Evolutionary conservation across 2,113 vertebrate genomes (phyloP), one percentile per base, ranked within the genome.

Genomic region (Dicerorhinus sumatrensis): DNA sequence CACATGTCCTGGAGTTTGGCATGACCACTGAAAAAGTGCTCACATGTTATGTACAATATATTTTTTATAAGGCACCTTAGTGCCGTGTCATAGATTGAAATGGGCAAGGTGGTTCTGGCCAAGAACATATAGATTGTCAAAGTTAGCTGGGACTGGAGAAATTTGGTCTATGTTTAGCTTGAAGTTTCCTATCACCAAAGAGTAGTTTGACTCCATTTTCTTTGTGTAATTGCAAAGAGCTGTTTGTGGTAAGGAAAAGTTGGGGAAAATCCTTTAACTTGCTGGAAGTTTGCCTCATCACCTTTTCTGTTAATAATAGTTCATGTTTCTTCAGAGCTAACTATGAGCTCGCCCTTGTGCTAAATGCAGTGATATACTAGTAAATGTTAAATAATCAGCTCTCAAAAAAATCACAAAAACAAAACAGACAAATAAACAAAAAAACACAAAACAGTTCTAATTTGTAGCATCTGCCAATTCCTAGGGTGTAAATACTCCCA

Each of bases 121-220:
- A 62, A 79, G 89, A 89, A 48, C 56, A 56, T 21, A 23, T 2
- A 70, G 29, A 46, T n/a, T 84, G 33, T 81, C 93, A 39, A 91
- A 85, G 42, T 25, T 82, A 82, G 16, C 23, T 17, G 46, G 58
- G 2, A 9, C 18, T 82, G 12, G 85, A 60, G 67, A 60, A 46
- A 29, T 60, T 91, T 93, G 56, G 33, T 81, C 72, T 91, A 62
- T 77, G 65, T 79, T 93, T 79, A 91, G 73, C 63, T 67, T 80
- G 9, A 84, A 89, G 25, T 21, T 77, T 81, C 16, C 20, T 56
- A 8, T 85, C 17, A 73, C 2, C n/a, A 65, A 94, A 86, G 58
- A 70, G 39, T 58, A 16, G 8, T 75, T 56, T 92, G 75, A 58
- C 51, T 88, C 12, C 60, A 0, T 93, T 93, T 82, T 82, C n/a